Base-by-base conservation (phyloP, 2,797 vertebrate genomes). In the Takifugu rubripes region DNA sequence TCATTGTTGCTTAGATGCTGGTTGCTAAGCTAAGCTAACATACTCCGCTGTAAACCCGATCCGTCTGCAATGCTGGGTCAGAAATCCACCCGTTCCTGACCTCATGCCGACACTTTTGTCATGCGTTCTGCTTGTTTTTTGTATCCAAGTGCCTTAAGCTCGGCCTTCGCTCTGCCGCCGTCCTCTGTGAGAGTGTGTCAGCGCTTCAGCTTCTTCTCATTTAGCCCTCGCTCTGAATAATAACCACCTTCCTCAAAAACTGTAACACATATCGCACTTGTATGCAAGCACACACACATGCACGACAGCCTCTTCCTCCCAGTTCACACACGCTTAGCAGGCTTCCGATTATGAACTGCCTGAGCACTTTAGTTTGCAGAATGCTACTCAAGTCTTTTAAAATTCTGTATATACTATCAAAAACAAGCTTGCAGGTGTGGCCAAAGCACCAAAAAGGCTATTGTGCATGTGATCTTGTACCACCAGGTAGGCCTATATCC, bases 81-180 rank as follows among this genome's bases (percentile, higher is more conserved):
- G 43, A 55, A 61, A 44, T 64, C 58, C 53, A 36, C 60, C 11
- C 42, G 3, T 59, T 52, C 70, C 31, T 14, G 17, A 59, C 68
- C 9, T 63, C 52, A 49, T 63, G 57, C 64, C 66, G 25, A 48
- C 12, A 36, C 73, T 64, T 16, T 81, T 71, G 48, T 52, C 63
- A 49, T 72, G 63, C 71, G 49, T 67, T 77, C 77, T 72, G 29
- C 67, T 80, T 72, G 45, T 68, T 83, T 80, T 11, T 75, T 64
- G 63, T 84, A 78, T 88, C 87, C 79, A 89, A 90, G 88, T 90
- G 88, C 88, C 88, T 90, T 90, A 90, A 82, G 79, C 75, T 72
- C 45, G 70, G 81, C 84, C 83, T 83, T 83, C 75, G 79, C 81
- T 78, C 76, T 59, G 53, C 74, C 77, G 44, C 44, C 17, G 16